Base-by-base conservation (phyloP, 2,113 vertebrate species). In the Vireo altiloquus region DNA sequence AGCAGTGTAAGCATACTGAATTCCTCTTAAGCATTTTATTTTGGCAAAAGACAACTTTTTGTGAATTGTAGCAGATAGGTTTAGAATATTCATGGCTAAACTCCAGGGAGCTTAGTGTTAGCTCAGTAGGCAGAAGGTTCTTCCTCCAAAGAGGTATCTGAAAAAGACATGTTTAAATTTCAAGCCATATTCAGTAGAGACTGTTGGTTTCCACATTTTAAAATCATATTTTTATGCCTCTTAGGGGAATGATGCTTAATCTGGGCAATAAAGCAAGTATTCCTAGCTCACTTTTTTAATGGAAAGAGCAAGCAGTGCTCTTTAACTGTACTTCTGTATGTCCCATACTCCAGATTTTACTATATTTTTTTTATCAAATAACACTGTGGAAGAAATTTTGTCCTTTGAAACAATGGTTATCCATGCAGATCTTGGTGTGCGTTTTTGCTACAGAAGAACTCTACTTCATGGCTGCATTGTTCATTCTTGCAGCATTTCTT, bases 71-170 rank as follows among this genome's bases (percentile, higher is more conserved):
- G 74, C 87, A 91, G 89, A 85, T 83, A 52, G 44, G 20, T 89
- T 96, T 87, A 91, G 95, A 96, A 96, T 97, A 97, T 94, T 96
- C 95, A 97, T 97, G 93, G 82, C 68, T 89, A 64, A 89, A 93
- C 92, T 94, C 94, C 94, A 96, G 95, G 94, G 94, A 97, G 75
- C 91, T 90, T 81, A 89, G 89, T 85, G 91, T 94, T 96, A 93
- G 90, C 89, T 97, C 94, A 94, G 82, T 94, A 95, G 89, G 93
- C 94, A 96, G 90, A 95, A 92, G 63, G 56, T 57, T 94, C 71
- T 93, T 90, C 78, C 76, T 96, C 90, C 91, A 19, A 88, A 97
- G 83, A 89, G 92, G 18, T 79, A 91, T 61, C 79, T 97, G 95
- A 68, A 87, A 91, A 95, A 92, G 76, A 90, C 78, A 44, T 80